Conservation (phyloP, 2,888 invertebrate species). For the Drosophila suboccidentalis region DNA sequence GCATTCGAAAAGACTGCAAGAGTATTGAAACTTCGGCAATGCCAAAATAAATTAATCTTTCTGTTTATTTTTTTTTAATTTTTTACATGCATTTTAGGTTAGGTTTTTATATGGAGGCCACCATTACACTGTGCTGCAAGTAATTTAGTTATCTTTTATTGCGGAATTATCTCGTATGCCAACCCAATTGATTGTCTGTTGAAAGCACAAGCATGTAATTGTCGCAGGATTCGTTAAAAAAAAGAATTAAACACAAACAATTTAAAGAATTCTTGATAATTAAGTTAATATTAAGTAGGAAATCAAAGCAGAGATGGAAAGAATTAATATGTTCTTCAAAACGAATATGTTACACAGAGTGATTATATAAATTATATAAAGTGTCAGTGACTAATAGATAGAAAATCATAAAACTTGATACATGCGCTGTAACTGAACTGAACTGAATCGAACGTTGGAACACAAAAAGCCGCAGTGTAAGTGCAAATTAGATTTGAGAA, state of each 20-base stretch:
- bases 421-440: conserved; percentile 36
- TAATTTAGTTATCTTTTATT: conserved; percentile 28
- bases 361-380: conserved; percentile 17
- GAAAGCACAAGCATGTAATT: conserved; percentile 63
- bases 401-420: conserved; percentile 19
- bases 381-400: neutral
- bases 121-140: conserved; percentile 59
- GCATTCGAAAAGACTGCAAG: conserved; percentile 17
- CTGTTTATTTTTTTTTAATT: conserved; percentile 9
- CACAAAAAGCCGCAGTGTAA: conserved; percentile 33
- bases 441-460: conserved; percentile 17
- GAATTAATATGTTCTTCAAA: conserved; percentile 4
- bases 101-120: conserved; percentile 32
- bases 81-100: conserved; percentile 42
- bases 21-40: conserved; percentile 17
- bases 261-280: conserved; percentile 19
- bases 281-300: conserved; percentile 12
- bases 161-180: conserved; percentile 11
- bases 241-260: conserved; percentile 11
- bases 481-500: conserved; percentile 12
- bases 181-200: conserved; percentile 43
- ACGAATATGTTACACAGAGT: conserved; percentile 34
- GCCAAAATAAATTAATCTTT: conserved; percentile 4
- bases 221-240: conserved; percentile 37
- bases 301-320: conserved; percentile 27